Evolutionary conservation across 1,140 invertebrate genomes (phyloP), one percentile per base, ranked within the genome.

Genomic region (Orchestia grillus): DNA sequence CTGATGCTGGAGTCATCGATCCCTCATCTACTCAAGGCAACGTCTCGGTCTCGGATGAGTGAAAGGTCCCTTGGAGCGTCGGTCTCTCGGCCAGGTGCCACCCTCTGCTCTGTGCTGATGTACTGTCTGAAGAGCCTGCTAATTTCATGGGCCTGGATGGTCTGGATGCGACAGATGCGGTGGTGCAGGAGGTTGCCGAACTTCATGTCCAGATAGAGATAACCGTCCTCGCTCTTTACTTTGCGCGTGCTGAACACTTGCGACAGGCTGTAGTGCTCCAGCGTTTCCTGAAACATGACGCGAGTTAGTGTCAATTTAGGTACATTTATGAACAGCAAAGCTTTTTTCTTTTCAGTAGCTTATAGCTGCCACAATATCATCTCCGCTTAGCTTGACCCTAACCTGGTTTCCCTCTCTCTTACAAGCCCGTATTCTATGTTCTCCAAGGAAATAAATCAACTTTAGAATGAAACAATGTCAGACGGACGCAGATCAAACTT

Each of bases 181-280:
- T 99, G 99, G 97, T 99, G 98, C 98, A 99, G 98, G 97, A 99
- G 97, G 97, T 99, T 99, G 42, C 99, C 99, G 97, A 99, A 99
- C 97, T 99, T 99, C 98, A 99, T 99, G 97, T 99, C 99, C 97
- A 99, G 98, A 97, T 99, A 99, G 94, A 99, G 98, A 0, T 98
- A 98, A 47, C 99, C 99, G 97, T 99, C 99, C 97, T 99, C 99
- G 0, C 99, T 99, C 96, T 98, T 98, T 88, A 99, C 99, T 98
- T 99, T 99, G 96, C 99, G 98, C 0, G 99, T 99, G 87, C 99
- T 99, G 97, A 99, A 99, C 88, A 99, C 99, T 97, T 99, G 99
- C 96, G 98, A 98, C 97, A 99, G 99, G 53, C 99, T 98, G 98
- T 99, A 99, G 97, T 98, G 98, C 97, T 99, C 98, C 96, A 99